Percentiles rank a stretch among this genome's conserved stretches.
Evolutionary conservation across 1,140 invertebrate species (phyloP).

Genomic region (Wasmannia auropunctata): DNA sequence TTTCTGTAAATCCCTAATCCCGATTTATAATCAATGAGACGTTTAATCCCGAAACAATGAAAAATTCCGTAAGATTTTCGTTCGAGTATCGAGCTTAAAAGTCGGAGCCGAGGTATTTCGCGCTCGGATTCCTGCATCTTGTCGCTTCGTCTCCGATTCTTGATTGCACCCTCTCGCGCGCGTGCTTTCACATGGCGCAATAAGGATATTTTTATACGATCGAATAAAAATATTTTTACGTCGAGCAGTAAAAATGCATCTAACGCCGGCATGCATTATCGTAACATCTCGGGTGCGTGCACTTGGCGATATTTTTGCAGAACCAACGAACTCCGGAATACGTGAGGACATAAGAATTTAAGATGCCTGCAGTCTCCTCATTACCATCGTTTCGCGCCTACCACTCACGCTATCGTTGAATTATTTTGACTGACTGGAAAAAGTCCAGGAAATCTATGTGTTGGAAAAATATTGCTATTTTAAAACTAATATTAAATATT

Average conservation of each 20-base stretch:
- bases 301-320: slow-evolving; percentile 6
- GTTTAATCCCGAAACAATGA: background rate
- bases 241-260: slow-evolving; percentile 9
- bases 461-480: background rate
- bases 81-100: background rate
- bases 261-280: background rate
- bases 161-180: background rate
- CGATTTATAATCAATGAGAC: background rate
- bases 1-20: background rate
- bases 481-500: slow-evolving; percentile 19
- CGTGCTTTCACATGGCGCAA: background rate
- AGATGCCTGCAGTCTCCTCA: background rate
- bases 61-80: background rate
- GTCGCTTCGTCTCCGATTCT: background rate
- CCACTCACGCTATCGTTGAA: background rate
- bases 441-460: background rate
- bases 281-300: background rate
- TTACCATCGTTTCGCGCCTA: background rate
- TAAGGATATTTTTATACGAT: background rate
- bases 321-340: background rate
- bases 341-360: slow-evolving; percentile 9
- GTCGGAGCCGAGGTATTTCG: background rate
- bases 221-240: slow-evolving; percentile 45
- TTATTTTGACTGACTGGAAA: background rate
- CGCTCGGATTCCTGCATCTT: background rate